Conservation (phyloP, 2,113 vertebrate species). For the Daphoenositta chrysoptera region DNA sequence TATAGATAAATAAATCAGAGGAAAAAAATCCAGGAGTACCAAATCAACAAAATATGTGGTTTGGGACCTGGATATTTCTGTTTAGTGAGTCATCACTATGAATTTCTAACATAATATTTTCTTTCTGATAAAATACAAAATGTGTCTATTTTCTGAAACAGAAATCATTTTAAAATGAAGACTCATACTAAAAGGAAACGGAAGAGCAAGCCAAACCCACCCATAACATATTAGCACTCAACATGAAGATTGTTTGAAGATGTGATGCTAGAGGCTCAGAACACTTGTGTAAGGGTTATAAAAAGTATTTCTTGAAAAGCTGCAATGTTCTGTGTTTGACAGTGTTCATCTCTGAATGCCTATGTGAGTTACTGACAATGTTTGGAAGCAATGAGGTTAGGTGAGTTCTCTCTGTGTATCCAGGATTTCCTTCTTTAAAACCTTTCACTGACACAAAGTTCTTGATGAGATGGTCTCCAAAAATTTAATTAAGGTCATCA, state of each 20-base stretch:
- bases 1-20: background rate
- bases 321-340: background rate
- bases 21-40: background rate
- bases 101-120: background rate
- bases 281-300: background rate
- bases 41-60: background rate
- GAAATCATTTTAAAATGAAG: background rate
- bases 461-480: background rate
- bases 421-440: background rate
- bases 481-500: background rate
- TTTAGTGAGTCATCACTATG: background rate
- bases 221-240: background rate
- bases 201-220: background rate
- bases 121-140: background rate
- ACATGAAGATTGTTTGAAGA: background rate
- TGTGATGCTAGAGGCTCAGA: background rate
- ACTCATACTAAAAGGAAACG: background rate
- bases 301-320: background rate
- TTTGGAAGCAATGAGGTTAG: background rate
- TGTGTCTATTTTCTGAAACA: background rate
- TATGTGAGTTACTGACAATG: accelerated
- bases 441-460: background rate
- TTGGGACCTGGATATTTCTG: background rate
- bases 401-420: background rate
- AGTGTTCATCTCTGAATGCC: background rate